phyloP scores from a whole-genome alignment of 2,888 invertebrate genomes.

The Neocrepidodera transversa region DNA sequence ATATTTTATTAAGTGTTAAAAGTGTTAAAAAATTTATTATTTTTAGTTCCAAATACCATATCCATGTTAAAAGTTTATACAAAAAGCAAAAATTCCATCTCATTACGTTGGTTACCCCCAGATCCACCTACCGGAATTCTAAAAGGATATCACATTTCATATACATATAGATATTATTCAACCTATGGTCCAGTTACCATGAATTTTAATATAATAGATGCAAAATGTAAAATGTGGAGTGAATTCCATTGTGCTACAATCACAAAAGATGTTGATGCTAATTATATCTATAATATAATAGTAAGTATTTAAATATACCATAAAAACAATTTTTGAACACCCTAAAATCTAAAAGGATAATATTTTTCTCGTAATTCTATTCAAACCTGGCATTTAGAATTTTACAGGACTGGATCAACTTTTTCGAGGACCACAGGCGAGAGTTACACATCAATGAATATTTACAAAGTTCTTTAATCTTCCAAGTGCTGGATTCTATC shows the following conservation, averaged over 20 bases:
- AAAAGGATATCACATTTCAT: conserved; percentile 35
- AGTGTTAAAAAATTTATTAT: no score
- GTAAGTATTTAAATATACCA: conserved; percentile 25
- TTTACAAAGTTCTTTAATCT: no score
- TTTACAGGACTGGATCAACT: no score
- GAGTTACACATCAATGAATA: no score
- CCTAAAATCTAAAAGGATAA: no score
- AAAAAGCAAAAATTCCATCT: conserved; percentile 38
- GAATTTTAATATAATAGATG: not conserved
- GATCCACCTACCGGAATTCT: conserved; percentile 49
- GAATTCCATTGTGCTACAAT: conserved; percentile 39
- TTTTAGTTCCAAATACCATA: conserved; percentile 37
- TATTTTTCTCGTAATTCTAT: no score
- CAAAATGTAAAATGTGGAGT: conserved; percentile 40
- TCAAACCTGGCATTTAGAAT: no score
- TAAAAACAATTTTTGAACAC: no score
- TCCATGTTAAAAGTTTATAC: conserved; percentile 34
- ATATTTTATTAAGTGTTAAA: no score
- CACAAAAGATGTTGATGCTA: not conserved
- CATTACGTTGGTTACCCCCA: conserved; percentile 46
- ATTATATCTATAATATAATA: conserved; percentile 4
- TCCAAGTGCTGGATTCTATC: no score
- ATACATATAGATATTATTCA: not conserved
- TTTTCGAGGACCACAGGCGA: no score
- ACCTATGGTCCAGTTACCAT: not conserved